Evolutionary conservation across 2,888 invertebrate species (phyloP).

Genomic region (Stomorhina lunata): DNA sequence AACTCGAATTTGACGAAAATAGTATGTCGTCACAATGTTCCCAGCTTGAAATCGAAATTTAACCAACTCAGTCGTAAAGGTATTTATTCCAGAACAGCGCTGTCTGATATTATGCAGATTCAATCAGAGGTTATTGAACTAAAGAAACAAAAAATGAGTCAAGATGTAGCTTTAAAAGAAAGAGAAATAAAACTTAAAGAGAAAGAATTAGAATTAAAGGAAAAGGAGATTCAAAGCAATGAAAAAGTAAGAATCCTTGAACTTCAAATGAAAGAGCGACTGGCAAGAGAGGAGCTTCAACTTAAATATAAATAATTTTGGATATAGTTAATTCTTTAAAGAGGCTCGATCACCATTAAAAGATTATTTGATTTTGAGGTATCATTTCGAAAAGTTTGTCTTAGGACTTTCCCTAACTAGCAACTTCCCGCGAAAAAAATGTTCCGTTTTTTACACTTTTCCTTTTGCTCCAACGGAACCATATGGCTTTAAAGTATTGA

Average conservation of each 20-base stretch:
- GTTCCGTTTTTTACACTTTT: no score
- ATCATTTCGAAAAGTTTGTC: no score
- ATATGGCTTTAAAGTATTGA: no score
- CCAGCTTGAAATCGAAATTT: neutral
- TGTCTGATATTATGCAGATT: slow-evolving; percentile 20
- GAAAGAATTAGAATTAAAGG: slow-evolving; percentile 2
- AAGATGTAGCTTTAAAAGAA: neutral
- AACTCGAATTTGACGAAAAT: neutral
- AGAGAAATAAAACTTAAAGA: slow-evolving; percentile 3
- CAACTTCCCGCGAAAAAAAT: no score
- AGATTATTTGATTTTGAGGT: neutral
- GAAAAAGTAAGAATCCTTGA: neutral
- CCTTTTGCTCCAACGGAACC: no score
- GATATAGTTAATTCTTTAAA: neutral
- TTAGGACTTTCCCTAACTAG: no score
- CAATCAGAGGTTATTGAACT: slow-evolving; percentile 9
- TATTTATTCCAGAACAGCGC: slow-evolving; percentile 28
- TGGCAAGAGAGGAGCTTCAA: neutral
- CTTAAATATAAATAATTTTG: neutral
- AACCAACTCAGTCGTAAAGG: neutral
- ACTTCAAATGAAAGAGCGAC: neutral
- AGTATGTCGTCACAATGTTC: neutral
- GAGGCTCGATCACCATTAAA: neutral
- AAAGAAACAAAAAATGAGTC: slow-evolving; percentile 11
- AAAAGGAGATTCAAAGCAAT: neutral